Base-by-base conservation (phyloP, 2,113 vertebrate species). In the Albula goreensis region DNA sequence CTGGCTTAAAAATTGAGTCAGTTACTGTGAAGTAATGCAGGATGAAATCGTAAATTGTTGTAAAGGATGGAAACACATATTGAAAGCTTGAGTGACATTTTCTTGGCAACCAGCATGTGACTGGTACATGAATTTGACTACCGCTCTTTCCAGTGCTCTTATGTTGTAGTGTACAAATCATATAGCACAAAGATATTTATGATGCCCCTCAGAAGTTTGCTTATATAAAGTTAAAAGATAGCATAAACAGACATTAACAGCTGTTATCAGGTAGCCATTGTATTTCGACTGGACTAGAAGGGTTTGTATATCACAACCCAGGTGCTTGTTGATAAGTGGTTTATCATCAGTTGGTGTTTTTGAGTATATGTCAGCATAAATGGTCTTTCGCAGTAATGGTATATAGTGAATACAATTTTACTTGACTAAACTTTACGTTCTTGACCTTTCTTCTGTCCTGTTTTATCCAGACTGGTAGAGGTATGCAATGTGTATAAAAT, bases 171-270 rank as follows among this genome's bases (percentile, higher is more conserved):
- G 56, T 15, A 57, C 56, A 57, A 11, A 15, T 60, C 88, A 91
- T 93, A 91, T 93, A 93, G 93, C 74, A 52, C 86, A 86, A 88
- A 89, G 90, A 77, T 93, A 94, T 94, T 93, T 93, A 95, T 91
- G 74, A 86, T 86, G 74, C 87, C 91, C 93, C 92, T 91, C 81
- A 83, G 89, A 90, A 91, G 88, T 91, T 90, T 88, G 88, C 92
- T 92, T 91, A 93, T 93, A 91, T 91, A 94, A 60, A 93, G 91
- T 87, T 79, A 50, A 82, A 90, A 88, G 88, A 86, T 94, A 94
- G 92, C 90, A 93, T 94, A 92, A 93, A 93, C 90, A 93, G 92
- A 94, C 41, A 66, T 92, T 92, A 94, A 94, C 91, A 93, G 86
- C 91, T 92, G 92, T 90, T 94, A 91, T 94, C 91, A 94, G 91